These are phyloP conservation scores for Sebastes reedi DNA, from an alignment of 2,797 vertebrate genomes.

Conservation along the genomic window DNA sequence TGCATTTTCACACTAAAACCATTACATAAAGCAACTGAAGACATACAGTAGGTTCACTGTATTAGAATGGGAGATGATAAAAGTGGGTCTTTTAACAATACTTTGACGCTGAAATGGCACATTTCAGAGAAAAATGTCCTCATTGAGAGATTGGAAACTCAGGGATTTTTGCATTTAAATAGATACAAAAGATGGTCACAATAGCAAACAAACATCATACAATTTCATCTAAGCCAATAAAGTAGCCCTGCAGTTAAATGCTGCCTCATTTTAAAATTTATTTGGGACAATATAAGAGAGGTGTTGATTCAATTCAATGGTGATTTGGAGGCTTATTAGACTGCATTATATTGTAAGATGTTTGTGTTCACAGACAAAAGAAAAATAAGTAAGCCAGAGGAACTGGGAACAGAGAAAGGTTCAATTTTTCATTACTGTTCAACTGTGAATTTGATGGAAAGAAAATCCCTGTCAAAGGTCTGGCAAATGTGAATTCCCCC, in stretches of 20 bases:
- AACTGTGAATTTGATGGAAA: background rate
- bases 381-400: background rate
- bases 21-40: slow-evolving; percentile 30
- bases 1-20: slow-evolving; percentile 34
- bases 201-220: slow-evolving; percentile 22
- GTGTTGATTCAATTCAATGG: background rate
- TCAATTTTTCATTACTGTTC: background rate
- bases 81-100: background rate
- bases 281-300: background rate
- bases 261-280: background rate
- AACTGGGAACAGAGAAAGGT: background rate
- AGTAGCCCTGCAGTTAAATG: background rate
- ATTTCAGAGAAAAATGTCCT: slow-evolving; percentile 11
- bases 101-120: background rate
- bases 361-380: background rate
- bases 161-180: slow-evolving; percentile 1
- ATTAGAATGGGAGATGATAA: background rate
- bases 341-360: slow-evolving; percentile 6
- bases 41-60: background rate
- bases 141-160: background rate
- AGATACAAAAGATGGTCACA: slow-evolving; percentile 19
- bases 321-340: background rate
- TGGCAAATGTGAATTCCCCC: background rate
- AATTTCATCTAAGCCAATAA: background rate
- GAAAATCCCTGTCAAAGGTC: background rate